A percentile compares a stretch with the other conserved stretches of the same genome.
Conservation (phyloP, 2,888 invertebrate species). For the Cyclophora punctaria region DNA sequence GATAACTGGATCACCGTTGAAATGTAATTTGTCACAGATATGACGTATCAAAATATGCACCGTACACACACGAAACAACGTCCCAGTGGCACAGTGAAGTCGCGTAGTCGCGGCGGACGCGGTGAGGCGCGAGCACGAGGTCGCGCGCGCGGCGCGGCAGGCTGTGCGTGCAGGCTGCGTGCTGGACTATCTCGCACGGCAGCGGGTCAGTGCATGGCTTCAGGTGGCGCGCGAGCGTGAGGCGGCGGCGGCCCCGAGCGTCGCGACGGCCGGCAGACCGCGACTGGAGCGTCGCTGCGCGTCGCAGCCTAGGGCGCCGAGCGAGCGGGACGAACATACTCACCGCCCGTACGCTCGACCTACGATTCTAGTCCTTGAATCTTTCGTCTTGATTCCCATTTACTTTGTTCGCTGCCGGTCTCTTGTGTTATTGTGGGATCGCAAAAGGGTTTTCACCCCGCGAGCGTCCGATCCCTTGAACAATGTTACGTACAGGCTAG, state of each 20-base stretch:
- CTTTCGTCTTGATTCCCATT: constrained; percentile 58
- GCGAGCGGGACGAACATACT: constrained; percentile 67
- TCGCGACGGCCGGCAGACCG: constrained; percentile 74
- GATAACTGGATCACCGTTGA: constrained; percentile 22
- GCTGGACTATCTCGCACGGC: constrained; percentile 8
- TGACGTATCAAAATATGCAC: constrained; percentile 25
- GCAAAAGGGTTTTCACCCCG: constrained; percentile 69
- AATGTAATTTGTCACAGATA: constrained; percentile 30
- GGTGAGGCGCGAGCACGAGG: constrained; percentile 24
- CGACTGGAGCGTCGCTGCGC: constrained; percentile 71
- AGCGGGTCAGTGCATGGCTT: constrained; percentile 49
- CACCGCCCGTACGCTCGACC: constrained; percentile 39
- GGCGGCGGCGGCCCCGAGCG: constrained; percentile 61
- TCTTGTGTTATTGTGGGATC: constrained; percentile 58
- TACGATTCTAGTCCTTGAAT: constrained; percentile 69
- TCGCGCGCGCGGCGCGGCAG: constrained; percentile 13
- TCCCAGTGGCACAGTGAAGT: constrained; percentile 54
- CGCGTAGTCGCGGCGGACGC: constrained; percentile 17
- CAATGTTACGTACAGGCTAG: constrained; percentile 57
- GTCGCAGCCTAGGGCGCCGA: constrained; percentile 66
- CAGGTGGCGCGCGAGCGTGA: constrained; percentile 49
- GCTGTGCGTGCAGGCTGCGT: constrained; percentile 37
- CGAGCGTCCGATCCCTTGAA: constrained; percentile 48
- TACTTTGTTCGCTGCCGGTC: constrained; percentile 48
- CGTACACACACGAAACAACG: constrained; percentile 49